Evolutionary conservation across 2,797 vertebrate species (phyloP), one percentile per base, ranked within the genome.

Genomic region (Cuculus canorus): DNA sequence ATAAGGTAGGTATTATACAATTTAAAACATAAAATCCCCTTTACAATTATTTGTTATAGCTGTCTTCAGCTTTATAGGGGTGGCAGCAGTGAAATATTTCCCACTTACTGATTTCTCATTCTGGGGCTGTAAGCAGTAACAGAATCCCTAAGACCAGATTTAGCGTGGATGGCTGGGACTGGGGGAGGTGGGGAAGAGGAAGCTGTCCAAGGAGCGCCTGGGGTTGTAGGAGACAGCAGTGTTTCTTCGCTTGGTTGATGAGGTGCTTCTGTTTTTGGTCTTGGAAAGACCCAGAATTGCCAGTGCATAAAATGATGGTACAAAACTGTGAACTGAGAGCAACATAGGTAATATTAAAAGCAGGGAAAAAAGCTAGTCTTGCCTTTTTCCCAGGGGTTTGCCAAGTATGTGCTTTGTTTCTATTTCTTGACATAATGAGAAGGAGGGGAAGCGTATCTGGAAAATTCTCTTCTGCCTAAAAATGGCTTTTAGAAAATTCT

Each of bases 1-100:
- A 2, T 92, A 95, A 96, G 96, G 96, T 97, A 97, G 95, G 80
- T 96, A 97, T 97, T 97, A 96, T 92, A 95, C 96, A 97, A 97
- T 96, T 97, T 96, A 88, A 96, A 96, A 90, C 83, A 96, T 73
- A 87, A 96, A 96, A 95, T 96, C 90, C 90, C 83, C 88, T 95
- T 95, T 96, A 95, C 92, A 92, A 90, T 95, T 95, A 95, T 94
- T 97, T 96, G 91, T 95, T 96, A 94, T 35, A 97, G 60, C 86
- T 92, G 88, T 92, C 90, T 96, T 96, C 68, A 61, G 86, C 88
- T 96, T 92, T 70, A 80, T 41, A 8, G 0, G 37, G 68, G 45
- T 41, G 90, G 88, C 80, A 77, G 94, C 17, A 1, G 61, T 72
- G 95, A 91, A 93, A 39, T 73, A 56, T 80, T 93, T 90, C 77